Base-by-base conservation (phyloP, 2,888 invertebrate genomes). In the Ditylenchus weischeri region DNA sequence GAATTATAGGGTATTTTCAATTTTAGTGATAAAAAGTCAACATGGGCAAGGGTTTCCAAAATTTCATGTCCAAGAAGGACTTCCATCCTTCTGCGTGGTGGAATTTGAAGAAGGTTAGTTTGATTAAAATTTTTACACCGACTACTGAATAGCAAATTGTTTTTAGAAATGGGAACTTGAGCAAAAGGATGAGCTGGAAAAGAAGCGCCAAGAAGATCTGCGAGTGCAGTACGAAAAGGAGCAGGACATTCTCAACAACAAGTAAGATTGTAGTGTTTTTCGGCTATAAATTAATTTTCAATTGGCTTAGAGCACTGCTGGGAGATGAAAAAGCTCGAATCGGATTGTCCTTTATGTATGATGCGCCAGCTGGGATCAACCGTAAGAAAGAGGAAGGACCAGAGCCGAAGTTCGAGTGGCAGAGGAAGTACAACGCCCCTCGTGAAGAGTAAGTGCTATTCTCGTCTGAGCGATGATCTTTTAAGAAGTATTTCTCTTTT, bases 31-130 rank as follows among this genome's bases (percentile, higher is more conserved):
- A 70, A 11, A 4, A 47, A 18, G 61, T 21, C 94, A 83, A 79
- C 71, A 98, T 98, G 96, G 98, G 98, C 61, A 98, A 98, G 86
- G 98, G 98, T 64, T 98, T 95, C 83, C 96, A 98, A 86, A 99
- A 98, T 88, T 99, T 96, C 84, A 98, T 98, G 98, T 95, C 95
- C 83, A 98, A 98, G 84, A 99, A 99, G 86, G 98, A 96, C 86
- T 98, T 99, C 85, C 98, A 99, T 87, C 98, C 98, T 70, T 93
- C 93, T 5, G 96, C 96, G 5, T 88, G 94, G 81, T 96, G 96
- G 83, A 98, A 98, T 85, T 88, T 98, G 59, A 98, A 98, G 86
- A 86, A 95, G 86, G 96, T 94, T 88, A 87, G 88, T 85, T 72
- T 35, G 43, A 10, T 8, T 8, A 8, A 8, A 43, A 6, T 43